Base-by-base conservation (phyloP, 1,140 invertebrate genomes). In the Ceratoteleas bidentatus region DNA sequence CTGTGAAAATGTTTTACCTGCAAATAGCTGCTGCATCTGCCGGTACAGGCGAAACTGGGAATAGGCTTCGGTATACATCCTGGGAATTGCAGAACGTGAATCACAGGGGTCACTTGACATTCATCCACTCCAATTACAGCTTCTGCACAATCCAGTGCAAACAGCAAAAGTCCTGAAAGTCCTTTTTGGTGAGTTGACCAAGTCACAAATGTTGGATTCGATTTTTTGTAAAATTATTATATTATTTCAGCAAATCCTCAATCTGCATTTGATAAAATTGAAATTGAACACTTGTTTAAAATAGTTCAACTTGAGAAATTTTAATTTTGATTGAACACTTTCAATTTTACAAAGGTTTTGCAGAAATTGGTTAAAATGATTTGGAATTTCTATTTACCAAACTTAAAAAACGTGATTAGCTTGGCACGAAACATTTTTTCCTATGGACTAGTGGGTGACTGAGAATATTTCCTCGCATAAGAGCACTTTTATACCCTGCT, bases 31-130 rank as follows among this genome's bases (percentile, higher is more conserved):
- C 95, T 95, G 88, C 97, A 98, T 86, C 96, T 94, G 62, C 97
- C 97, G 72, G 95, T 96, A 87, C 97, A 98, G 8, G 97, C 97
- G 90, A 97, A 98, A 52, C 96, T 98, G 6, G 97, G 97, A 85
- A 98, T 98, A 3, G 96, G 96, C 89, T 98, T 98, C 14, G 97
- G 96, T 24, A 97, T 94, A 92, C 97, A 98, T 36, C 97, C 97
- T 3, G 96, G 96, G 90, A 97, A 96, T 89, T 97, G 96, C 6
- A 98, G 92, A 1, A 98, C 95, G 89, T 98, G 97, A 66, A 98
- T 96, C 16, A 98, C 97, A 0, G 96, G 96, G 14, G 96, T 97
- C 57, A 98, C 94, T 90, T 97, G 95, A 86, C 97, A 98, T 88
- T 98, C 96, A 87, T 98, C 97, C 0, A 93, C 93, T 85, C 89